phyloP scores from a whole-genome alignment of 2,888 invertebrate species.

The Tanypteryx hageni region DNA sequence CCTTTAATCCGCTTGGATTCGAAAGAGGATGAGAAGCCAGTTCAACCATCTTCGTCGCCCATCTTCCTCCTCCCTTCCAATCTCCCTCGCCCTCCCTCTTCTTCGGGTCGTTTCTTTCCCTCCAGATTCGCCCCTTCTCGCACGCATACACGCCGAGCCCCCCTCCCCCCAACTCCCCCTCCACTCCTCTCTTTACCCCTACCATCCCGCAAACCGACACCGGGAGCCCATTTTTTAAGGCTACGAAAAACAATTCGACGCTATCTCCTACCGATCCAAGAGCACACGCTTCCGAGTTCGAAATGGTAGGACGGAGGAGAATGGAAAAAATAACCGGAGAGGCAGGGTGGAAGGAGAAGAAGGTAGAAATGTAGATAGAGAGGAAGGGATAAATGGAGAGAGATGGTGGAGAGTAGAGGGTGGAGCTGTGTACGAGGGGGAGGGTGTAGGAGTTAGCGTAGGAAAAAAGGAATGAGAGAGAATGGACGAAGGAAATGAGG shows the following conservation, averaged over 20 bases:
- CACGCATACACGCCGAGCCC: background rate
- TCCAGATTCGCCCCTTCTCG: too few species aligned
- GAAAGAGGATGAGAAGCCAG: slow-evolving; percentile 13
- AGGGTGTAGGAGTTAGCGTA: background rate
- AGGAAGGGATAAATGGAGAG: background rate
- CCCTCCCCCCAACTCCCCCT: background rate
- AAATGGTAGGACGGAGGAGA: slow-evolving; percentile 40
- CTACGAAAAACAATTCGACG: slow-evolving; percentile 60
- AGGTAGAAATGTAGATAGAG: background rate
- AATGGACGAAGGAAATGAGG: too few species aligned
- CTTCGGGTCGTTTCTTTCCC: background rate
- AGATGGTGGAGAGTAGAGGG: background rate
- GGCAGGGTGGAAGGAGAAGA: background rate
- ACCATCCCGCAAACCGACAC: background rate
- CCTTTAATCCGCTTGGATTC: background rate
- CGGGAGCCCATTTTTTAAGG: slow-evolving; percentile 62
- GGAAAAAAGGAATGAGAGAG: background rate
- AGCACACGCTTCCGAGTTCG: slow-evolving; percentile 61
- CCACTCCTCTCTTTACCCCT: background rate
- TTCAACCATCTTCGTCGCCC: background rate
- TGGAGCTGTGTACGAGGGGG: background rate
- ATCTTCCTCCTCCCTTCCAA: background rate
- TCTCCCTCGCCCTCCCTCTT: background rate
- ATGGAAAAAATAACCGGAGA: background rate
- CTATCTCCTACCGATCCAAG: slow-evolving; percentile 53